A percentile compares a stretch with the other conserved stretches of the same genome.
Evolutionary conservation across 37 sponge, comb jelly and placozoan genomes (phyloP).

Genomic region (Axinella damicornis): DNA sequence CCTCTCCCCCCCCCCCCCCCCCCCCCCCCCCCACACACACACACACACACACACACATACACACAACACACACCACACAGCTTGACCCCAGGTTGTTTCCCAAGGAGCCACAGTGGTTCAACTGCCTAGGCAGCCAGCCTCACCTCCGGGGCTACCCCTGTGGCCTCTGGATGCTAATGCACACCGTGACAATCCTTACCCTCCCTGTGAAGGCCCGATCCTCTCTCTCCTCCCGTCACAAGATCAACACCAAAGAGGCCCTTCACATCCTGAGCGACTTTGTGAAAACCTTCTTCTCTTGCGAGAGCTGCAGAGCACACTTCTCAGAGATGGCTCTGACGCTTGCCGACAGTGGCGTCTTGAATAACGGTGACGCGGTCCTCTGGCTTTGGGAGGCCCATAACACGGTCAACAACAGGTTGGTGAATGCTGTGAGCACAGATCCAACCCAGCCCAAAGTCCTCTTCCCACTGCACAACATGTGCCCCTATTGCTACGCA

Average conservation of each 20-base stretch:
- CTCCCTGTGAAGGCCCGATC: constrained; percentile 25
- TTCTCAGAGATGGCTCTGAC: constrained; percentile 76
- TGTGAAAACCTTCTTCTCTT: constrained; percentile 90
- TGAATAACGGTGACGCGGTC: constrained; percentile 77
- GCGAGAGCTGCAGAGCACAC: constrained; percentile 84
- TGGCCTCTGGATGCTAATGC: constrained; percentile 93
- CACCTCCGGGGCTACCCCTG: constrained; percentile 93
- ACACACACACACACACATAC: too few species aligned
- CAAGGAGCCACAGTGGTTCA: constrained; percentile 61
- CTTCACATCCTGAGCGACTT: constrained; percentile 57
- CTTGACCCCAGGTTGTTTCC: constrained; percentile 56
- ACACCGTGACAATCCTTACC: constrained; percentile 79
- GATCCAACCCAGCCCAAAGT: constrained; percentile 90
- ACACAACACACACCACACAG: too few species aligned
- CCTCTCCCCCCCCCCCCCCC: neutral
- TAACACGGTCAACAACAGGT: constrained; percentile 81
- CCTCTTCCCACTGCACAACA: constrained; percentile 78
- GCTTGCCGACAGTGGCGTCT: neutral
- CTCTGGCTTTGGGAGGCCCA: constrained; percentile 97
- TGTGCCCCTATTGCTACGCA: constrained; percentile 84
- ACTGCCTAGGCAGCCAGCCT: constrained; percentile 80
- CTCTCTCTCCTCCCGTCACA: constrained; percentile 9
- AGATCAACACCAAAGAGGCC: constrained; percentile 49
- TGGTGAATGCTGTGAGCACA: constrained; percentile 52
- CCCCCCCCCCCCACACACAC: too few species aligned